These are phyloP conservation scores for Solea solea DNA, from an alignment of 2,113 vertebrate species.

Conservation along the genomic window DNA sequence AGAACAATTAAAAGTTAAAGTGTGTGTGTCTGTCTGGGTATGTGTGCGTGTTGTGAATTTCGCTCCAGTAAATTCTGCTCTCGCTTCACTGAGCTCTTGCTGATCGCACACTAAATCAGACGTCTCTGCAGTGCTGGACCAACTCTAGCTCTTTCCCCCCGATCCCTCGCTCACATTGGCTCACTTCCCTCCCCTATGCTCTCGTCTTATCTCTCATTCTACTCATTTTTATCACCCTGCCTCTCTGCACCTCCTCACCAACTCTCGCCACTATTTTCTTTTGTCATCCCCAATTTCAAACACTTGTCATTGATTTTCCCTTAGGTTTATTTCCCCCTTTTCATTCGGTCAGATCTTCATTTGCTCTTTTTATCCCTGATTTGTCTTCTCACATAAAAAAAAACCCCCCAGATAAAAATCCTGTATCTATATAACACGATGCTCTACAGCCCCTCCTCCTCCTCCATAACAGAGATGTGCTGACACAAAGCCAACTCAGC, in stretches of 20 bases:
- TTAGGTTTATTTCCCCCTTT: neutral
- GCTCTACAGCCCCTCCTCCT: constrained; percentile 47
- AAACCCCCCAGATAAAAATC: neutral
- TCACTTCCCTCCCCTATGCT: constrained; percentile 15
- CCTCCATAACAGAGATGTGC: constrained; percentile 58
- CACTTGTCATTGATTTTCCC: constrained; percentile 2
- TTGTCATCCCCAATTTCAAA: neutral
- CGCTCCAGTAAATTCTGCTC: constrained; percentile 57
- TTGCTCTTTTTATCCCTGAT: neutral
- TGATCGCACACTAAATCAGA: constrained; percentile 74
- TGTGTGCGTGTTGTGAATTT: constrained; percentile 17
- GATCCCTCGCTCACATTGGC: constrained; percentile 11
- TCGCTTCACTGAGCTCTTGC: constrained; percentile 66
- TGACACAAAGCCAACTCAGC: constrained; percentile 76
- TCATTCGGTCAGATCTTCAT: neutral
- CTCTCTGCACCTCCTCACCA: constrained; percentile 24
- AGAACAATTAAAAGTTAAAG: neutral
- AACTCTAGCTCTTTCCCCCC: constrained; percentile 36
- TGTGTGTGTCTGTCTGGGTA: constrained; percentile 9
- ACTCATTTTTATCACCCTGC: constrained; percentile 22
- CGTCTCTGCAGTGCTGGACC: constrained; percentile 63
- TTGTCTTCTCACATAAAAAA: neutral
- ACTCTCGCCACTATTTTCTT: constrained; percentile 7
- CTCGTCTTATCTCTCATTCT: constrained; percentile 13
- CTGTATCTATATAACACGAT: constrained; percentile 22